Evolutionary conservation across 2,888 invertebrate species (phyloP).

Genomic region (Dryobota labecula): DNA sequence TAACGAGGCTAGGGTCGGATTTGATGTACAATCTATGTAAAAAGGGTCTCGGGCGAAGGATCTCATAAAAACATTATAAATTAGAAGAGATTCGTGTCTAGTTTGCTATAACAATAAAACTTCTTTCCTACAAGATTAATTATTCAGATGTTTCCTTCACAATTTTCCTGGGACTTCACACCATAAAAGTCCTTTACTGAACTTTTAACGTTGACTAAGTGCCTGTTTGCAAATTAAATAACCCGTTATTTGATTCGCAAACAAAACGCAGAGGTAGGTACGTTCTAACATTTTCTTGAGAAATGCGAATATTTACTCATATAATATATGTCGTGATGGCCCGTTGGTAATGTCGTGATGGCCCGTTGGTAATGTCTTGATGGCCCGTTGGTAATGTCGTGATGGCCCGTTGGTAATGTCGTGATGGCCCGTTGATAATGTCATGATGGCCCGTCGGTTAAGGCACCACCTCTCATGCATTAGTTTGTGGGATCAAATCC

Average conservation of each 20-base stretch:
- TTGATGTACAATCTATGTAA: conserved; percentile 29
- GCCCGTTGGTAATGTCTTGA: too few relatives aligned
- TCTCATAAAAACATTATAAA: conserved; percentile 41
- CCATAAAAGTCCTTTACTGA: background rate
- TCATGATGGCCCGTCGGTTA: too few relatives aligned
- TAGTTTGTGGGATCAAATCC: too few relatives aligned
- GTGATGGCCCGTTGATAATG: too few relatives aligned
- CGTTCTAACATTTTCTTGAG: conserved; percentile 46
- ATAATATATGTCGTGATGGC: too few relatives aligned
- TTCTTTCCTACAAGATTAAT: conserved; percentile 9
- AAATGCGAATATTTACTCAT: conserved; percentile 47
- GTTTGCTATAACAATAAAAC: background rate
- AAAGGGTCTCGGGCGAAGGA: conserved; percentile 24
- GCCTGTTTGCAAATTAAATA: background rate
- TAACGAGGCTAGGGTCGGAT: conserved; percentile 36
- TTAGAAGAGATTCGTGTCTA: conserved; percentile 25
- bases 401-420: too few relatives aligned
- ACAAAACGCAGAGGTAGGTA: conserved; percentile 29
- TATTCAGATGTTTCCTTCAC: background rate
- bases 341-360: too few relatives aligned
- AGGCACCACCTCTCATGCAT: too few relatives aligned
- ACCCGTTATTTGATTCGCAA: conserved; percentile 55
- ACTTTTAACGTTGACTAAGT: conserved; percentile 38
- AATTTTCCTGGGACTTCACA: background rate
- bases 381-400: too few relatives aligned